Base-by-base conservation (phyloP, 2,113 vertebrate genomes). In the Turnix velox region DNA sequence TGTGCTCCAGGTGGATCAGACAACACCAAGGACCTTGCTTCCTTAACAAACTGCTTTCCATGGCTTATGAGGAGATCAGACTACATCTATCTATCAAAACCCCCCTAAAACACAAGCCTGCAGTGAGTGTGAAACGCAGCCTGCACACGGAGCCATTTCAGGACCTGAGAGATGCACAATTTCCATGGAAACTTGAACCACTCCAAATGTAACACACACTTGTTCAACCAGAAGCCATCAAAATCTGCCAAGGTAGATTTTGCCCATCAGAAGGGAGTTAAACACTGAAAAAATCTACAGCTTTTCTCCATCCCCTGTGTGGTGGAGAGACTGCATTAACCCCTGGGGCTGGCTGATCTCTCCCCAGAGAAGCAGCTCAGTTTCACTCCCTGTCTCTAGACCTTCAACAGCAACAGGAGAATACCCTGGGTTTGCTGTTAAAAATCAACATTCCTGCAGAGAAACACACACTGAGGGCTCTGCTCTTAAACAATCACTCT, bases 101-200 rank as follows among this genome's bases (percentile, higher is more conserved):
- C n/a, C n/a, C n/a, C n/a, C n/a, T n/a, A n/a, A 24, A 13, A 14
- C 3, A 17, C 37, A 49, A 73, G 39, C 28, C 55, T 85, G 55
- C 79, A 49, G 45, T 66, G 73, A n/a, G 28, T 95, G 58, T 78
- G 31, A 78, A 81, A 81, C 63, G 17, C 54, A 87, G 61, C 37
- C 52, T 90, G 78, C 62, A 87, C 0, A 1, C 31, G 67, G 19
- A 87, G 58, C 66, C 59, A 5, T 90, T 90, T 91, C 88, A 92
- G 78, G 93, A 82, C 59, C 75, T 71, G 42, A 73, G 4, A 77
- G 88, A 84, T 37, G 54, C 57, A 59, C 55, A 66, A 96, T 96
- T 94, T 89, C 93, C 96, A 96, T 95, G 92, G 96, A 96, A 96
- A 96, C 93, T 88, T 86, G n/a, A 74, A 55, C 31, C 69, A 78